Evolutionary conservation across 2,113 vertebrate genomes (phyloP), one percentile per base, ranked within the genome.

Genomic region (Crocuta crocuta): DNA sequence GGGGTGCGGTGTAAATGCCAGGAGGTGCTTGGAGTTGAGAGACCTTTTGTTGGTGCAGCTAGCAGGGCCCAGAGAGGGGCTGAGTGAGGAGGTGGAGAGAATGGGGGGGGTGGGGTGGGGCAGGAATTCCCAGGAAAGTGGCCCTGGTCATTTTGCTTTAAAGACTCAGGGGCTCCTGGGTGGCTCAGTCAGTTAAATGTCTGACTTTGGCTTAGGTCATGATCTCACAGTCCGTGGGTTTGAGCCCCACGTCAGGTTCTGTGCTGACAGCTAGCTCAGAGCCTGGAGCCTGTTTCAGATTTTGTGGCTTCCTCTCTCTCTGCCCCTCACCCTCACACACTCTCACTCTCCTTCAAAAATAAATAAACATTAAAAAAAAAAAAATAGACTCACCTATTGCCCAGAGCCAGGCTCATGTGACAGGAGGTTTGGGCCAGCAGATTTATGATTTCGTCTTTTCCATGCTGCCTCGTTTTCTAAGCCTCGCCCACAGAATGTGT

Each of bases 101-200:
- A 5, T 11, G 10, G 48, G 0, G 9, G 12, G 3, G 2, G 39
- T 2, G 39, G 39, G 39, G 39, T 3, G 39, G 73, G 73, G 10
- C 70, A 45, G 43, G 50, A 10, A 55, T 61, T 71, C 28, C 43
- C 48, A 26, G 66, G 55, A 19, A 83, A 55, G 89, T 79, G 7
- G 23, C 48, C 33, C 5, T 31, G 10, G 10, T 50, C 19, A 28
- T 79, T 76, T 94, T n/a, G 43, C 43, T 83, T 63, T 23, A n/a
- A 79, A 39, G 61, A n/a, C 48, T 92, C 24, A 7, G 21, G 43
- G 58, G 58, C 2, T 2, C 58, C 21, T 61, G 58, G 21, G 58
- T 61, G 21, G 2, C 58, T 61, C 58, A 61, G 21, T 61, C 58
- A 1, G 58, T 61, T 61, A 23, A 61, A 7, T 2, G 21, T 23